Evolutionary conservation across 23 tunicate species (phyloP).

Genomic region (Phallusia fumigata): DNA sequence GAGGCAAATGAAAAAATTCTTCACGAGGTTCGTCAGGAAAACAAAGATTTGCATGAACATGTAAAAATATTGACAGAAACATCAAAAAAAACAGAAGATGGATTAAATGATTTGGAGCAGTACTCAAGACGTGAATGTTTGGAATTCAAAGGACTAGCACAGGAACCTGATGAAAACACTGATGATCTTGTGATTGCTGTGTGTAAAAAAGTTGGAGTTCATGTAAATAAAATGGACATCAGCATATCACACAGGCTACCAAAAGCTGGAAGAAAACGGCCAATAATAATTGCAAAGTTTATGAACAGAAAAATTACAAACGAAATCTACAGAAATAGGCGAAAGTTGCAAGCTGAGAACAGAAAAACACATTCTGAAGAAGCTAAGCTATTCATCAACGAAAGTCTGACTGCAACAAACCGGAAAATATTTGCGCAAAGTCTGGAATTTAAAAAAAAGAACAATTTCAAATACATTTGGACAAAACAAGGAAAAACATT

Average conservation of each 20-base stretch:
- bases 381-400: not conserved
- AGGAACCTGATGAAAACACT: not conserved
- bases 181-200: constrained; percentile 18
- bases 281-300: constrained; percentile 11
- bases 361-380: too few species aligned
- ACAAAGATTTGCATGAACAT: too few species aligned
- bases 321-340: not conserved
- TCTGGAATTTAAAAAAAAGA: not conserved
- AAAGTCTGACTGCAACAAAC: constrained; percentile 7
- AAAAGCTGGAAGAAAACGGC: not conserved
- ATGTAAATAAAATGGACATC: not conserved
- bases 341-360: not conserved
- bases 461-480: constrained; percentile 8
- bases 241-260: constrained; percentile 9
- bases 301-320: not conserved
- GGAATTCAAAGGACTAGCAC: not conserved
- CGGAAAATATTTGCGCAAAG: not conserved
- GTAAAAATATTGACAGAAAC: too few species aligned
- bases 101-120: not conserved
- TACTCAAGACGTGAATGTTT: constrained; percentile 3
- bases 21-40: too few species aligned
- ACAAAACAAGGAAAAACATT: constrained; percentile 8
- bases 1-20: too few species aligned
- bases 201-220: not conserved
- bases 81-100: too few species aligned